Percentiles rank a stretch among this genome's conserved stretches.
These are phyloP conservation scores for Monodelphis domestica DNA, from an alignment of 2,797 vertebrate species.

Conservation along the genomic window DNA sequence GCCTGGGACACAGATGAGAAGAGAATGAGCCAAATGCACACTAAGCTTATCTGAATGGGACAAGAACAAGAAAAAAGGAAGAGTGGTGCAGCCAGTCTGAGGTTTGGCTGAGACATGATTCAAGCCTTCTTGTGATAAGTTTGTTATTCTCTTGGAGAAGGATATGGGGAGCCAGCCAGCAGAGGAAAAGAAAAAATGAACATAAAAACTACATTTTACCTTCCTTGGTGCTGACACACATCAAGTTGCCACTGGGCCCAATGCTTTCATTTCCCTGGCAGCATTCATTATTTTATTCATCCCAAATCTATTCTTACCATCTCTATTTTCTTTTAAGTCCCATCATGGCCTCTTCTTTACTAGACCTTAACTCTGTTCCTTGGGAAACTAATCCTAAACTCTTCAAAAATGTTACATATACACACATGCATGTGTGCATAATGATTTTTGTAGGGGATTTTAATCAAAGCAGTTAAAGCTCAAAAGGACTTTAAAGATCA, in stretches of 20 bases:
- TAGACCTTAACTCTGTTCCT: background rate
- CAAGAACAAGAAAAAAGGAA: background rate
- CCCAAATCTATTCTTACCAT: background rate
- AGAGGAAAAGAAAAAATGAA: background rate
- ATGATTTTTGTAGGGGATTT: background rate
- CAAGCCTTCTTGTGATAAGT: background rate
- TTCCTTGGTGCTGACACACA: background rate
- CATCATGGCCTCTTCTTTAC: background rate
- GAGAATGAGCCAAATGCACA: constrained; percentile 20
- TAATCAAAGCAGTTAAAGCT: background rate
- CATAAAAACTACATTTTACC: background rate
- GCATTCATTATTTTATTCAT: background rate
- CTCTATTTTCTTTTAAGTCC: background rate
- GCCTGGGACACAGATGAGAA: background rate
- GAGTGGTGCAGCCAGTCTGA: background rate
- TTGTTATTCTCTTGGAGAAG: background rate
- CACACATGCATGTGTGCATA: background rate
- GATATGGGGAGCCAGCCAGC: background rate
- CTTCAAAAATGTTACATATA: background rate
- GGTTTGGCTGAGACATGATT: background rate
- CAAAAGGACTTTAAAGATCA: background rate
- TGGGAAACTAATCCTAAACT: background rate
- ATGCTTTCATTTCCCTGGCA: background rate
- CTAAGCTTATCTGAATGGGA: background rate
- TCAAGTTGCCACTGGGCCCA: background rate